Evolutionary conservation across 1,140 invertebrate species (phyloP).

Genomic region (Notospermus geniculatus): DNA sequence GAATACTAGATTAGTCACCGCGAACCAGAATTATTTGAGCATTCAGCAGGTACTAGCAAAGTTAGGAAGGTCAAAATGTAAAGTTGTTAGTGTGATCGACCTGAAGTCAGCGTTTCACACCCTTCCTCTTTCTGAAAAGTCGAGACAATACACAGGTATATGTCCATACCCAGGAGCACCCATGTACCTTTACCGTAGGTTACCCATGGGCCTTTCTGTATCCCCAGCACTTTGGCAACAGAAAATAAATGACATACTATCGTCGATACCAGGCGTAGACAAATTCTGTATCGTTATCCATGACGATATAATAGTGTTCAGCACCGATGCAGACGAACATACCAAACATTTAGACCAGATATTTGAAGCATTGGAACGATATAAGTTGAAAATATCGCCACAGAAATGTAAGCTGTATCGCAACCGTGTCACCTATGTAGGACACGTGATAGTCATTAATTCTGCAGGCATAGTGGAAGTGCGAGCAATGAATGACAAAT

Average conservation of each 20-base stretch:
- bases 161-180: neutral
- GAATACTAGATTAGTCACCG: neutral
- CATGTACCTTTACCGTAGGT: neutral
- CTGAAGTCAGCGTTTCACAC: neutral
- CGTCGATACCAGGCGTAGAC: neutral
- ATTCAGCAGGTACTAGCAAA: neutral
- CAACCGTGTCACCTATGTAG: slow-evolving; percentile 3
- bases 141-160: neutral
- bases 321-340: no score
- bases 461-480: neutral
- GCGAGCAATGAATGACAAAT: slow-evolving; percentile 3
- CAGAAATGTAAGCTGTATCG: neutral
- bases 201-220: neutral
- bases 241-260: neutral
- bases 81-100: neutral
- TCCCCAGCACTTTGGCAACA: neutral
- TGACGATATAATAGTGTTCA: no score
- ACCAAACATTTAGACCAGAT: no score
- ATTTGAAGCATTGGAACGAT: neutral
- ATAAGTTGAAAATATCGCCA: neutral
- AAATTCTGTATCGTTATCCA: neutral
- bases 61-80: neutral
- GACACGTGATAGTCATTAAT: neutral
- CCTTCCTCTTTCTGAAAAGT: neutral
- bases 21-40: neutral